A percentile compares a stretch with the other conserved stretches of the same genome.
phyloP scores from a whole-genome alignment of 2,113 vertebrate species.

The Probosciger aterrimus region DNA sequence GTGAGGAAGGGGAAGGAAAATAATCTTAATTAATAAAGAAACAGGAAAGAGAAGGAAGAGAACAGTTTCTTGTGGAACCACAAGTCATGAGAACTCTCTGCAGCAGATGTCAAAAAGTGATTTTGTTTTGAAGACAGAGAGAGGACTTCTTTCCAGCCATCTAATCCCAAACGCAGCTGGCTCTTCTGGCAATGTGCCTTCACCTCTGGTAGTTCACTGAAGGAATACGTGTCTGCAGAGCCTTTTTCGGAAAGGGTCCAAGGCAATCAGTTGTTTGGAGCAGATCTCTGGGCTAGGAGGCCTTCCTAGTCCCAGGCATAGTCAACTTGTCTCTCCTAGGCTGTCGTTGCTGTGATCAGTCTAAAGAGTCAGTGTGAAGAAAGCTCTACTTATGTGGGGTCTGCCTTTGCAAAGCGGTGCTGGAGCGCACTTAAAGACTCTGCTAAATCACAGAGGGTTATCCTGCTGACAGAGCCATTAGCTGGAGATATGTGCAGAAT shows the following conservation, averaged over 20 bases:
- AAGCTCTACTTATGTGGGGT: neutral
- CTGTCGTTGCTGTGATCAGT: neutral
- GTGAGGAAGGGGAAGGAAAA: slow-evolving; percentile 4
- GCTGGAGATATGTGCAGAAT: neutral
- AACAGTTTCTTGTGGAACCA: neutral
- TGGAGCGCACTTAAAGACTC: neutral
- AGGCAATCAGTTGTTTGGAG: slow-evolving; percentile 41
- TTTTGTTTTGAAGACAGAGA: slow-evolving; percentile 45
- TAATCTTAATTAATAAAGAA: slow-evolving; percentile 6
- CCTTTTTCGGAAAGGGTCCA: slow-evolving; percentile 55
- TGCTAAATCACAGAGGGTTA: neutral
- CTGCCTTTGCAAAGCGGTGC: neutral
- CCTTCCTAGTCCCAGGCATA: neutral
- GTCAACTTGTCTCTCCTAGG: neutral
- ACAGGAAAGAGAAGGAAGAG: slow-evolving; percentile 11
- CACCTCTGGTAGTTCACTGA: slow-evolving; percentile 58
- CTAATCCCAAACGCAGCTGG: slow-evolving; percentile 62
- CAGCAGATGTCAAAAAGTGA: slow-evolving; percentile 55
- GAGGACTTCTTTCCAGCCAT: slow-evolving; percentile 61
- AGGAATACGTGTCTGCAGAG: slow-evolving; percentile 61
- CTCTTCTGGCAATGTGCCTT: slow-evolving; percentile 49
- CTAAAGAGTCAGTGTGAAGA: neutral
- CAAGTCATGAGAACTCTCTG: slow-evolving; percentile 14
- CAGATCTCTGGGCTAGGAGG: neutral
- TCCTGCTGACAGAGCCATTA: neutral